Evolutionary conservation across 2,113 vertebrate species (phyloP).

Genomic region (Tinamus guttatus): DNA sequence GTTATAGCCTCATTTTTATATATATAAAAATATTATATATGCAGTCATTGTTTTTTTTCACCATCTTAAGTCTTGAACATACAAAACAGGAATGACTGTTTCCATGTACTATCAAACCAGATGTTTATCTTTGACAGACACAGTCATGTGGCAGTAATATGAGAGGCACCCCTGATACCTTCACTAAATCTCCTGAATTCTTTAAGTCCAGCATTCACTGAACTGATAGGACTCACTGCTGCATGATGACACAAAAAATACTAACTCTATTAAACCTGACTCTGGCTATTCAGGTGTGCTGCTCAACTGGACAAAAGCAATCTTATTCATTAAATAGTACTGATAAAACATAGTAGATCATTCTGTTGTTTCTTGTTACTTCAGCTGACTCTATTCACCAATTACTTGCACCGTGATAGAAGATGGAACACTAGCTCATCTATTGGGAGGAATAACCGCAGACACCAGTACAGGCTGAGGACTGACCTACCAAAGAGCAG

Average conservation of each 20-base stretch:
- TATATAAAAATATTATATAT: background rate
- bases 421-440: background rate
- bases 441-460: too few relatives aligned
- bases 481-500: too few relatives aligned
- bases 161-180: background rate
- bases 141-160: background rate
- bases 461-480: too few relatives aligned
- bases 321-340: conserved; percentile 17
- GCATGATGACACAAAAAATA: conserved; percentile 1
- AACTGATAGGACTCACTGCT: background rate
- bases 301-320: conserved; percentile 31
- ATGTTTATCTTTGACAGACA: background rate
- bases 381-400: background rate
- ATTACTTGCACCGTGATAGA: background rate
- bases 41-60: background rate
- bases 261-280: conserved; percentile 18
- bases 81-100: fast-evolving
- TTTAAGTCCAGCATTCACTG: background rate
- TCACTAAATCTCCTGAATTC: background rate
- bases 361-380: background rate
- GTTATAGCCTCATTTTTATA: too few relatives aligned
- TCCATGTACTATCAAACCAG: background rate
- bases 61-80: background rate
- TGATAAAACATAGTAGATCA: conserved; percentile 9
- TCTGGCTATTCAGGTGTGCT: background rate